phyloP scores from a whole-genome alignment of 2,888 invertebrate genomes.

The Endotricha flammealis region DNA sequence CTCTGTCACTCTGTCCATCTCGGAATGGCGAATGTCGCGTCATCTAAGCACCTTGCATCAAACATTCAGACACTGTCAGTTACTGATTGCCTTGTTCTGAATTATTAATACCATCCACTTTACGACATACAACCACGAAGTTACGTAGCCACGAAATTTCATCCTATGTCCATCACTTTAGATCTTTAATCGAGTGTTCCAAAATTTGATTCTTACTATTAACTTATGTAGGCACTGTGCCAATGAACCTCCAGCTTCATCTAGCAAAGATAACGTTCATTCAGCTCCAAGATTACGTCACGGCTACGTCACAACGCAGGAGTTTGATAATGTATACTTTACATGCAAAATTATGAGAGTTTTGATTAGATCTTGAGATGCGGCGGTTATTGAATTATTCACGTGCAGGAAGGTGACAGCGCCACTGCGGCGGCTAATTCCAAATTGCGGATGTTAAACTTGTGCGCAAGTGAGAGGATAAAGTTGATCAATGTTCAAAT shows the following conservation, averaged over 20 bases:
- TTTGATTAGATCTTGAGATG: conserved; percentile 53
- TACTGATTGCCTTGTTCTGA: conserved; percentile 19
- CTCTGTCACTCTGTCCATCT: background rate
- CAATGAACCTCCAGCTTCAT: conserved; percentile 2
- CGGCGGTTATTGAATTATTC: conserved; percentile 54
- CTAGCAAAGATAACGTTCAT: conserved; percentile 8
- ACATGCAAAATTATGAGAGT: conserved; percentile 42
- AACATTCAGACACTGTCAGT: conserved; percentile 23
- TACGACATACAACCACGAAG: conserved; percentile 10
- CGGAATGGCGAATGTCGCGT: background rate
- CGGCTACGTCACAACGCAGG: conserved; percentile 7
- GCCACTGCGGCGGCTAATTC: conserved; percentile 37
- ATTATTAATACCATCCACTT: conserved; percentile 18
- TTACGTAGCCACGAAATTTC: background rate
- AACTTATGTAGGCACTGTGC: conserved; percentile 2
- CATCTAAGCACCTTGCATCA: conserved; percentile 13
- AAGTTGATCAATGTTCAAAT: conserved; percentile 12
- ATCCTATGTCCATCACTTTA: background rate
- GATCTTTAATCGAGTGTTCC: background rate
- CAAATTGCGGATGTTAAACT: conserved; percentile 43
- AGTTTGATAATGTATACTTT: conserved; percentile 15
- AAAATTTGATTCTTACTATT: conserved; percentile 1
- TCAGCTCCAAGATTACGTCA: conserved; percentile 6
- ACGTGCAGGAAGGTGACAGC: conserved; percentile 27
- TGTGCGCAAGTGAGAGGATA: conserved; percentile 42